Evolutionary conservation across 2,797 vertebrate genomes (phyloP).

Genomic region (Arrhamphus sclerolepis): DNA sequence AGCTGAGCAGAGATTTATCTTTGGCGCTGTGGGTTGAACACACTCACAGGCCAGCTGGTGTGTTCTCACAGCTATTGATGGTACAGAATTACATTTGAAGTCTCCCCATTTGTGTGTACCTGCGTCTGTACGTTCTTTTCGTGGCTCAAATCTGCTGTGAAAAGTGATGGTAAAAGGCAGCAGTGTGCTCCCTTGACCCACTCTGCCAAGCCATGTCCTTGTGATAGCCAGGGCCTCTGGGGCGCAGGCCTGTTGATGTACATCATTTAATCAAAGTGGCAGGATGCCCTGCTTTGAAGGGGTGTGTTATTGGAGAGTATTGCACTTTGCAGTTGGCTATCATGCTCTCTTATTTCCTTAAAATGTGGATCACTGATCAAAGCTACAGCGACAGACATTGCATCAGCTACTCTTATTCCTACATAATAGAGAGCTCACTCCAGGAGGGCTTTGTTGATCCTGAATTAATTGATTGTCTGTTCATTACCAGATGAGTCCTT

Average conservation of each 20-base stretch:
- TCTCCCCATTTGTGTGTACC: slow-evolving; percentile 35
- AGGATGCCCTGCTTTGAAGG: slow-evolving; percentile 48
- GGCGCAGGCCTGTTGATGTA: slow-evolving; percentile 47
- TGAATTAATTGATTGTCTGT: slow-evolving; percentile 18
- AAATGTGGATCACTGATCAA: slow-evolving; percentile 37
- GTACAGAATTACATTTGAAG: slow-evolving; percentile 38
- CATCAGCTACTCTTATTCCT: slow-evolving; percentile 21
- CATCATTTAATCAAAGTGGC: slow-evolving; percentile 67
- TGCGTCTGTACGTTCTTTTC: slow-evolving; percentile 12
- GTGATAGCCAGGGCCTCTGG: slow-evolving; percentile 45
- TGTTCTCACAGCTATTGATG: slow-evolving; percentile 39
- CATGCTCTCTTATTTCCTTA: slow-evolving; percentile 20
- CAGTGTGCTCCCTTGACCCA: slow-evolving; percentile 49
- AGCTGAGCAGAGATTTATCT: slow-evolving; percentile 62
- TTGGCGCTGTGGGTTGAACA: slow-evolving; percentile 56
- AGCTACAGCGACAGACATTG: slow-evolving; percentile 8
- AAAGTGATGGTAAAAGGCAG: slow-evolving; percentile 54
- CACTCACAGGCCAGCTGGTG: slow-evolving; percentile 57
- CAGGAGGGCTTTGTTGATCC: slow-evolving; percentile 6
- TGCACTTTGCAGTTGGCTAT: slow-evolving; percentile 37
- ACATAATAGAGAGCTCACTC: slow-evolving; percentile 2
- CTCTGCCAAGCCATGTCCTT: slow-evolving; percentile 35
- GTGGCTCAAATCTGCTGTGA: slow-evolving; percentile 42
- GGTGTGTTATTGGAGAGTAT: slow-evolving; percentile 54
- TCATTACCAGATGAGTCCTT: slow-evolving; percentile 7